Evolutionary conservation across 2,888 invertebrate genomes (phyloP).

Genomic region (Ennomos fuscantarius): DNA sequence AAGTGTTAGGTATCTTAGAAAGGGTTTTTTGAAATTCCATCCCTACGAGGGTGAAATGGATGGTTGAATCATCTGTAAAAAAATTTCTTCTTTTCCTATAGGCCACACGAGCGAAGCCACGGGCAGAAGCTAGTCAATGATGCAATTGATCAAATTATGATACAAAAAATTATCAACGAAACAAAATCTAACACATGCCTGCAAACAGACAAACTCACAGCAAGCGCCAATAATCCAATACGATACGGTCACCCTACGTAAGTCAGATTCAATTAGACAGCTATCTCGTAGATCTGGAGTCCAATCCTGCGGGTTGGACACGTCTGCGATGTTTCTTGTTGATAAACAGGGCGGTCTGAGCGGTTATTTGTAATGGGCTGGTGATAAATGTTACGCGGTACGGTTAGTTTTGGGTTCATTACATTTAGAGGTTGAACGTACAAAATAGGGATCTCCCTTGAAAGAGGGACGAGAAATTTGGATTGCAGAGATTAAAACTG

Average conservation of each 20-base stretch:
- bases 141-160: too few relatives aligned
- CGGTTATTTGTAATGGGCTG: constrained; percentile 23
- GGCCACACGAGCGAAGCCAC: too few relatives aligned
- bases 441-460: neutral
- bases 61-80: too few relatives aligned
- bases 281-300: constrained; percentile 29
- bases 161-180: too few relatives aligned
- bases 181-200: too few relatives aligned
- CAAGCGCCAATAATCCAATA: constrained; percentile 33
- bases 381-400: constrained; percentile 30
- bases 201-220: constrained; percentile 9
- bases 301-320: constrained; percentile 33
- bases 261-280: constrained; percentile 39
- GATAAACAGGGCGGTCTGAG: constrained; percentile 44
- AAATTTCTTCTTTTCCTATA: too few relatives aligned
- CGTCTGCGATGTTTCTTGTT: constrained; percentile 59
- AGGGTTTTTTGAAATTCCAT: too few relatives aligned
- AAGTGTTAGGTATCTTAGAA: too few relatives aligned
- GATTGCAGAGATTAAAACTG: too few relatives aligned
- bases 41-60: too few relatives aligned
- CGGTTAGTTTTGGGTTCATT: constrained; percentile 33
- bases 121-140: too few relatives aligned
- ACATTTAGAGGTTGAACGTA: constrained; percentile 11
- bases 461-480: too few relatives aligned
- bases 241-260: constrained; percentile 29